Percentiles rank a stretch among this genome's conserved stretches.
Evolutionary conservation across 1,140 invertebrate genomes (phyloP).

Genomic region (Ganaspis sp.): DNA sequence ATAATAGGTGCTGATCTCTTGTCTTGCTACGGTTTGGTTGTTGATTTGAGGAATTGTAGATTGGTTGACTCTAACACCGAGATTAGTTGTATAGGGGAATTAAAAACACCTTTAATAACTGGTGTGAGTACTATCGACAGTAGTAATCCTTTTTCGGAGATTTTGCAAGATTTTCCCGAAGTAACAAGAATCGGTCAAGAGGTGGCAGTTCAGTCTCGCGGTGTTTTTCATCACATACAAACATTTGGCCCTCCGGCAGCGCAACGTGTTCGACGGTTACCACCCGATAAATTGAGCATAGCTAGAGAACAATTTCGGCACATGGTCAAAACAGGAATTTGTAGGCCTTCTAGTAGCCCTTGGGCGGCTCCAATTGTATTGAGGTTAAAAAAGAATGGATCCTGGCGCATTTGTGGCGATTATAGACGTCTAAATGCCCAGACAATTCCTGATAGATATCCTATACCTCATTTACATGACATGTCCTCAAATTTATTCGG

Average conservation of each 20-base stretch:
- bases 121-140: no score
- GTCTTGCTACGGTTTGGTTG: no score
- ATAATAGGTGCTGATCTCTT: no score
- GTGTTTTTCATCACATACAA: no score
- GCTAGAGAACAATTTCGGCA: conserved; percentile 27
- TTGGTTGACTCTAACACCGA: no score
- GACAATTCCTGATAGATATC: conserved; percentile 63
- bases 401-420: conserved; percentile 60
- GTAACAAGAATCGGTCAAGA: neutral
- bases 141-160: neutral
- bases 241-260: no score
- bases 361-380: conserved; percentile 36
- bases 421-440: conserved; percentile 66
- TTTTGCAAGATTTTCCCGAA: neutral
- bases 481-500: conserved; percentile 60
- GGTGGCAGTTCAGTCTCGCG: neutral
- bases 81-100: no score
- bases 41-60: no score
- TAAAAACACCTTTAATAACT: no score
- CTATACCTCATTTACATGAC: conserved; percentile 53
- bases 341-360: conserved; percentile 26
- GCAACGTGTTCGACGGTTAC: no score
- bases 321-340: conserved; percentile 27
- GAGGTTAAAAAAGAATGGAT: conserved; percentile 33
- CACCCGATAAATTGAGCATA: conserved; percentile 49